These are phyloP conservation scores for Siphonodentalium dalli DNA, from an alignment of 2,888 invertebrate species.

Conservation along the genomic window DNA sequence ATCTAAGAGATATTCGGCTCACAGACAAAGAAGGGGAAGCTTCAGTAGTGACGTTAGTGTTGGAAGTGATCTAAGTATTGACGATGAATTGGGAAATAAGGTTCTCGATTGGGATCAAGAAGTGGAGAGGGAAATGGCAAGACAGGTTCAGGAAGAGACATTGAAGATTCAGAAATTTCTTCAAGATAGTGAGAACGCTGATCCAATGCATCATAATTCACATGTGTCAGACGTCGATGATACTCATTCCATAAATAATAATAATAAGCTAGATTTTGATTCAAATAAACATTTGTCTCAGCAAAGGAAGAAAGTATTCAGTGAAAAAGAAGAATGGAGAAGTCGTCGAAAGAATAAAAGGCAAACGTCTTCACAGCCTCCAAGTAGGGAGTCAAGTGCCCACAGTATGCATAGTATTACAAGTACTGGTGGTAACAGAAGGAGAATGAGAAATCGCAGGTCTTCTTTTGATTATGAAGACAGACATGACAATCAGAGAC, in stretches of 20 bases:
- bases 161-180: slow-evolving; percentile 48
- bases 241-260: background rate
- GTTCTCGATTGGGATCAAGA: slow-evolving; percentile 52
- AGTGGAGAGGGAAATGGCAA: slow-evolving; percentile 50
- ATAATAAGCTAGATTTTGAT: background rate
- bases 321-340: slow-evolving; percentile 7
- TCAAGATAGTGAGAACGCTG: too few species aligned
- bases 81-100: slow-evolving; percentile 40
- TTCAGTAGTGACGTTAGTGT: slow-evolving; percentile 43
- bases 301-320: background rate
- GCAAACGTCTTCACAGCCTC: slow-evolving; percentile 13
- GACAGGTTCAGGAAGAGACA: slow-evolving; percentile 51
- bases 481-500: too few species aligned
- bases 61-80: slow-evolving; percentile 46
- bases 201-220: background rate
- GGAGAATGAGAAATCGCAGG: slow-evolving; percentile 24
- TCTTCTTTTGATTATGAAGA: too few species aligned
- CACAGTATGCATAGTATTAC: slow-evolving; percentile 35
- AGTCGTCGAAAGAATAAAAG: slow-evolving; percentile 14
- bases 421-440: slow-evolving; percentile 28
- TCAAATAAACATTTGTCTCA: background rate
- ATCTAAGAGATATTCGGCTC: too few species aligned
- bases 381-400: slow-evolving; percentile 38
- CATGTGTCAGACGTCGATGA: background rate
- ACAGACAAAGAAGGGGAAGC: too few species aligned